These are phyloP conservation scores for Caenorhabditis uteleia DNA, from an alignment of 2,888 invertebrate genomes.

Conservation along the genomic window DNA sequence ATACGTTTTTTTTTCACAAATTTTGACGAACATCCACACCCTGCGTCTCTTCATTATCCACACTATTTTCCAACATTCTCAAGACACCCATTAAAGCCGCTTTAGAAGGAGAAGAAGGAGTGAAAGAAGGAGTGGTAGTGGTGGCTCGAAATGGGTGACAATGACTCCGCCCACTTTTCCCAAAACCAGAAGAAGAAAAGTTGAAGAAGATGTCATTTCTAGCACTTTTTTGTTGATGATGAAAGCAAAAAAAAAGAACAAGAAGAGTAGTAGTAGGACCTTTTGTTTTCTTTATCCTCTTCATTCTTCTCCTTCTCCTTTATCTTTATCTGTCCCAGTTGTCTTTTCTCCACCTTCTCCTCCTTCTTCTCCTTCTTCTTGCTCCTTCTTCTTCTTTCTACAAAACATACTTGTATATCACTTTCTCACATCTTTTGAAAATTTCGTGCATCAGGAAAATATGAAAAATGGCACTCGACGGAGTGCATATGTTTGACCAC, in stretches of 20 bases:
- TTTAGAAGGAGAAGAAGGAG: too few species aligned
- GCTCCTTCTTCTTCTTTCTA: background rate
- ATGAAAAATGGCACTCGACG: background rate
- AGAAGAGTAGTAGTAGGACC: background rate
- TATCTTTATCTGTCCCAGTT: constrained; percentile 5
- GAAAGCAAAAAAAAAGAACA: too few species aligned
- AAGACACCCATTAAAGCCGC: constrained; percentile 34
- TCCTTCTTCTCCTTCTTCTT: constrained; percentile 2
- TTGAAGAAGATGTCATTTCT: too few species aligned
- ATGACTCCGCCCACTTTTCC: too few species aligned
- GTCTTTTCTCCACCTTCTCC: constrained; percentile 8
- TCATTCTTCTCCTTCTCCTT: background rate
- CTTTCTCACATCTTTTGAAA: constrained; percentile 1
- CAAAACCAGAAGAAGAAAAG: too few species aligned
- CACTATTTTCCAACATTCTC: too few species aligned
- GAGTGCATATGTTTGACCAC: background rate
- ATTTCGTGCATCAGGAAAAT: background rate
- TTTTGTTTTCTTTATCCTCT: constrained; percentile 3
- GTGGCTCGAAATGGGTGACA: too few species aligned
- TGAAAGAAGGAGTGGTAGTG: too few species aligned
- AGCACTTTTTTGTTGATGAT: too few species aligned
- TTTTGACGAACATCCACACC: constrained; percentile 9
- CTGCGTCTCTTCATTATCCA: constrained; percentile 20
- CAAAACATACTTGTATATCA: background rate
- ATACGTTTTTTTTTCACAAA: background rate